Percentiles rank a stretch among this genome's conserved stretches.
Evolutionary conservation across 1,140 invertebrate genomes (phyloP).

Genomic region (Centruroides vittatus): DNA sequence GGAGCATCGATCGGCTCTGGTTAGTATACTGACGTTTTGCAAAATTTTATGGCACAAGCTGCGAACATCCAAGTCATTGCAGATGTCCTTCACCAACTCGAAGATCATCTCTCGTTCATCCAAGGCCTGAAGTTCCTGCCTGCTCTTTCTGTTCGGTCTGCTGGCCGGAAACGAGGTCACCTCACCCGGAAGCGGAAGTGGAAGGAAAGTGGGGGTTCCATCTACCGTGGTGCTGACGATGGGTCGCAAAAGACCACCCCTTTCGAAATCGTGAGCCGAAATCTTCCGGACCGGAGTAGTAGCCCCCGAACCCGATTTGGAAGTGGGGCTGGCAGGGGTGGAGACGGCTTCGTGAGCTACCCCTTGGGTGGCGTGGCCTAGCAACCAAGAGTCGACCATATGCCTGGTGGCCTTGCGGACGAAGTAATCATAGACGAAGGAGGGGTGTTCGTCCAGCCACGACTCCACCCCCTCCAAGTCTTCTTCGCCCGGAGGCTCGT

Average conservation of each 20-base stretch:
- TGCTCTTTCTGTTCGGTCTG: constrained; percentile 46
- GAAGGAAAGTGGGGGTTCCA: constrained; percentile 75
- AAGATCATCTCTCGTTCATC: constrained; percentile 92
- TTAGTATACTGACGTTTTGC: constrained; percentile 80
- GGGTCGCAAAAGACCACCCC: constrained; percentile 74
- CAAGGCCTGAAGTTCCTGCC: constrained; percentile 68
- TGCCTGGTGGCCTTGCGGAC: constrained; percentile 81
- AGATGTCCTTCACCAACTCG: constrained; percentile 91
- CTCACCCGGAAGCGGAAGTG: constrained; percentile 4
- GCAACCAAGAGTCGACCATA: constrained; percentile 63
- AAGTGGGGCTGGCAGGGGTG: constrained; percentile 20
- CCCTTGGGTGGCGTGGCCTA: constrained; percentile 21
- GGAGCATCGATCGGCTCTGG: constrained; percentile 83
- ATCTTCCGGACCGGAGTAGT: constrained; percentile 88
- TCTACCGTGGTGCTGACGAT: constrained; percentile 77
- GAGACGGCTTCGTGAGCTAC: constrained; percentile 42
- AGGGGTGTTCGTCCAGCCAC: constrained; percentile 91
- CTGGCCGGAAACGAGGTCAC: constrained; percentile 25
- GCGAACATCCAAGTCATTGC: constrained; percentile 84
- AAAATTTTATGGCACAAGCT: constrained; percentile 91
- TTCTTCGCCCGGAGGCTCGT: constrained; percentile 5
- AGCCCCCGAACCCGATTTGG: constrained; percentile 50
- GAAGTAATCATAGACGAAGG: constrained; percentile 89
- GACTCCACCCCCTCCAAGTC: constrained; percentile 48
- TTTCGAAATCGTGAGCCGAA: constrained; percentile 88